Base-by-base conservation (phyloP, 1,140 invertebrate species). In the Temnothorax nylanderi region DNA sequence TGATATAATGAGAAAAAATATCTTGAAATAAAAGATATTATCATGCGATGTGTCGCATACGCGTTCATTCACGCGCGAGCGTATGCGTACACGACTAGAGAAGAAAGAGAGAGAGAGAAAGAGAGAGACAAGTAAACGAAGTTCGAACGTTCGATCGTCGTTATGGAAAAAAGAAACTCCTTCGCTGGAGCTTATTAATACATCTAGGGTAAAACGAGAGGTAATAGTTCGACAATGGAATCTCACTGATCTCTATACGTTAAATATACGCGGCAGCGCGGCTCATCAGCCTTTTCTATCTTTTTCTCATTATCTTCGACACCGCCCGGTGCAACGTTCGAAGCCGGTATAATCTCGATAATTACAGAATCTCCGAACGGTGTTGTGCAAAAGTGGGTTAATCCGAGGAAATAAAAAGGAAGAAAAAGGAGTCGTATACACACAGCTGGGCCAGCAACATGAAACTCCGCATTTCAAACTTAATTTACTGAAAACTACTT, bases 21-120 rank as follows among this genome's bases (percentile, higher is more conserved):
- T 76, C 41, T 89, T 32, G 85, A 80, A 93, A 94, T 89, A 86
- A 92, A 93, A 94, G 84, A 90, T 93, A 90, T 93, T 75, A 88
- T 89, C 94, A 94, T 94, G 93, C 94, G 92, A 93, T 72, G 84
- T 65, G 32, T 60, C 84, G 56, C 54, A 37, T 86, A 74, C 75
- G 67, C 74, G 60, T 74, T 85, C 18, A 77, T 32, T 32, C 44
- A 85, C 72, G 71, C 41, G 74, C 60, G 60, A 65, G 34, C 82
- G 60, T 74, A 77, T 77, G 74, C 58, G 47, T 77, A 64, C 72
- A 56, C 54, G 16, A 58, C 41, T 2, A 74, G 41, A 82, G 26
- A 82, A 54, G 32, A 51, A 3, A 47, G 26, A 78, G 2, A 77
- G 10, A 56, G 72, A 77, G 37, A 80, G 44, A 77, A 41, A 77